Evolutionary conservation across 2,797 vertebrate genomes (phyloP).

Genomic region (Lutjanus argentimaculatus): DNA sequence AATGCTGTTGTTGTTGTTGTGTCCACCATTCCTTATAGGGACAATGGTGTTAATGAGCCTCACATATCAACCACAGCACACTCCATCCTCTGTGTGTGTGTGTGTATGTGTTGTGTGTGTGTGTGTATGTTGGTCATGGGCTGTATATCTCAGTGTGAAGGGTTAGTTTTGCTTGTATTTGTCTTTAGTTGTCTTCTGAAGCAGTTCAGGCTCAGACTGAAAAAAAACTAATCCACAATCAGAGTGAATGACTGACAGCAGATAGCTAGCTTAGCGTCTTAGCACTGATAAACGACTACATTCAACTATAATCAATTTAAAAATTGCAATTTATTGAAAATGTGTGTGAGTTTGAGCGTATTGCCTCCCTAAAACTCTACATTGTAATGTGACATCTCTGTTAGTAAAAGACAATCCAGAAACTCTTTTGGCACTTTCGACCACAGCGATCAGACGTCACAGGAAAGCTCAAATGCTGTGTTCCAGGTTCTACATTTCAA

Average conservation of each 20-base stretch:
- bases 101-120: conserved; percentile 32
- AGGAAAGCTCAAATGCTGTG: too few relatives aligned
- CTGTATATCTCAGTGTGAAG: conserved; percentile 39
- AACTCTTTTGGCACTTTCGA: too few relatives aligned
- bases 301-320: background rate
- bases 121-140: conserved; percentile 15
- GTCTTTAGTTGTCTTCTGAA: conserved; percentile 13
- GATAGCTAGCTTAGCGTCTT: conserved; percentile 1
- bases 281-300: background rate
- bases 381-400: too few relatives aligned
- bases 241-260: conserved; percentile 1
- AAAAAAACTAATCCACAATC: background rate
- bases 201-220: background rate
- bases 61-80: conserved; percentile 60
- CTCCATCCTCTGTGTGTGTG: conserved; percentile 34
- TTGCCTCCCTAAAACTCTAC: too few relatives aligned
- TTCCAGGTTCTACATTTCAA: too few relatives aligned
- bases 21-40: conserved; percentile 56
- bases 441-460: too few relatives aligned
- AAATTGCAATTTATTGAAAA: background rate
- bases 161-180: conserved; percentile 5
- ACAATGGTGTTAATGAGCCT: conserved; percentile 74
- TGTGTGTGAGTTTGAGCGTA: too few relatives aligned
- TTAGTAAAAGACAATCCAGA: too few relatives aligned
- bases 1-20: conserved; percentile 53